A percentile compares a stretch with the other conserved stretches of the same genome.
Evolutionary conservation across 1,140 invertebrate species (phyloP).

Genomic region (Bemisia tabaci): DNA sequence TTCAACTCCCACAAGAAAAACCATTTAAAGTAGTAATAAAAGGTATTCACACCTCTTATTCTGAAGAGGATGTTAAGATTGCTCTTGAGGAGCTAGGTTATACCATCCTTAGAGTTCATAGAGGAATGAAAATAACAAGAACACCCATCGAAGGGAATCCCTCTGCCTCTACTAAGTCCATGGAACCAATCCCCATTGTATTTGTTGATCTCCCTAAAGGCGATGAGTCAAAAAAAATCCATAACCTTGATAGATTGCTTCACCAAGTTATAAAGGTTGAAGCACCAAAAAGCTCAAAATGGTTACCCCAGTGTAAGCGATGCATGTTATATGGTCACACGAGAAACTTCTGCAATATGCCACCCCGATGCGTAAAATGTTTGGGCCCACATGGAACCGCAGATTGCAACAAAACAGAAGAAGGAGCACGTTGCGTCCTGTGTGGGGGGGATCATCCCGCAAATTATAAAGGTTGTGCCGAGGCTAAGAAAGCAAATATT

Average conservation of each 20-base stretch:
- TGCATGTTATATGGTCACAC: slow-evolving; percentile 18
- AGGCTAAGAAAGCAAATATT: slow-evolving; percentile 25
- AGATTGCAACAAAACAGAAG: slow-evolving; percentile 28
- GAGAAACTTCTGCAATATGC: slow-evolving; percentile 25
- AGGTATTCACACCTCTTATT: too few species aligned
- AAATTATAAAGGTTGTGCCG: slow-evolving; percentile 27
- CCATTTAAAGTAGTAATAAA: too few species aligned
- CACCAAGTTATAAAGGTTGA: slow-evolving; percentile 26
- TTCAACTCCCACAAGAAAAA: too few species aligned
- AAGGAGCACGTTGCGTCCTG: slow-evolving; percentile 24
- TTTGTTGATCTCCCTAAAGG: slow-evolving; percentile 26
- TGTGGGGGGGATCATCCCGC: slow-evolving; percentile 29
- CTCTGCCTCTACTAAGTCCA: too few species aligned
- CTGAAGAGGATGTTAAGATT: too few species aligned
- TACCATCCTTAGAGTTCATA: too few species aligned
- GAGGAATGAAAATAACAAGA: too few species aligned
- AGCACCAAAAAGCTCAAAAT: slow-evolving; percentile 22
- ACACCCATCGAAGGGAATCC: too few species aligned
- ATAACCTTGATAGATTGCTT: slow-evolving; percentile 22
- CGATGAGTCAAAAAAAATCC: slow-evolving; percentile 28
- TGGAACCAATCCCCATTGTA: slow-evolving; percentile 25
- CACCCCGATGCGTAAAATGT: slow-evolving; percentile 29
- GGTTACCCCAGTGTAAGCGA: slow-evolving; percentile 22
- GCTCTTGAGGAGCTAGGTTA: too few species aligned
- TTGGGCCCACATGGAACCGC: slow-evolving; percentile 24